Evolutionary conservation across 1,140 invertebrate genomes (phyloP), one percentile per base, ranked within the genome.

Genomic region (Xylocopa sonorina): DNA sequence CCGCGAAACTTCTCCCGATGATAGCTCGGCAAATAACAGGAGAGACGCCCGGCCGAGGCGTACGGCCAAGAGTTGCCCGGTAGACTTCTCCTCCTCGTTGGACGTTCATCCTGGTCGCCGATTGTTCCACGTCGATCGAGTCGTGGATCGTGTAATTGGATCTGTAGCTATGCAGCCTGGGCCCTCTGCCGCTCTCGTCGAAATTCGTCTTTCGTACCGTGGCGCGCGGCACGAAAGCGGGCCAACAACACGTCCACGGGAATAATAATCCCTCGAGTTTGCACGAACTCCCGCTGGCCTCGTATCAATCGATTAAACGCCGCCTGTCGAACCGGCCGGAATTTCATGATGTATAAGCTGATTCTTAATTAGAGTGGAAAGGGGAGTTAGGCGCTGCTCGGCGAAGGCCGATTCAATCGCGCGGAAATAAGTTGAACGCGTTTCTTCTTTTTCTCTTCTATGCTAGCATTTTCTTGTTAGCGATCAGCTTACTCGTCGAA

Each of bases 21-120:
- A 88, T 88, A 86, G 85, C 82, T 86, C 81, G 85, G 87, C 85
- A 88, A 88, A 88, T 88, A 88, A 88, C 88, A 88, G 85, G n/a
- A 88, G 87, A 87, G 84, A 88, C 84, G 78, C 82, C n/a, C 53
- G 69, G n/a, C n/a, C 77, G 27, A 71, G 24, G 51, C 53, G 81
- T 76, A 79, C n/a, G 83, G 53, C n/a, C 82, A 64, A 84, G 72
- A 81, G 82, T 55, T 68, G 71, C 82, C n/a, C 72, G 51, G 57
- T 75, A 55, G 83, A 82, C 38, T 78, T n/a, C 77, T 71, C 21
- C 29, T 48, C 46, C 67, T 64, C 48, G 67, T 74, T 75, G 51
- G 69, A 83, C 82, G 77, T 66, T 58, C 68, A 53, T 60, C 78
- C 57, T 46, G 64, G 55, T 78, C 53, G 67, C 62, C 75, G 55